phyloP scores from a whole-genome alignment of 2,113 vertebrate genomes.

The Mastomys natalensis region DNA sequence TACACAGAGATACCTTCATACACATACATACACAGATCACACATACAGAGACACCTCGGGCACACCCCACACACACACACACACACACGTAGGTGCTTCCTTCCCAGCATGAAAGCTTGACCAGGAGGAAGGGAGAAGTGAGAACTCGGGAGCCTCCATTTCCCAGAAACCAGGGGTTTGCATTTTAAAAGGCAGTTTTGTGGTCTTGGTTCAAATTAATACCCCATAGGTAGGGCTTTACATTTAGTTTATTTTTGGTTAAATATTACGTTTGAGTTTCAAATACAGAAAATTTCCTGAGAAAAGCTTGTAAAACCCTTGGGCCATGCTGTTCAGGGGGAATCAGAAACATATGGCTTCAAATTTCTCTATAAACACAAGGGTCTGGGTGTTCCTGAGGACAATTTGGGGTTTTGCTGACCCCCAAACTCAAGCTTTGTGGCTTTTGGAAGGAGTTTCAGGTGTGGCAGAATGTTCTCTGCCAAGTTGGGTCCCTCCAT shows the following conservation, averaged over 20 bases:
- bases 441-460: conserved; percentile 54
- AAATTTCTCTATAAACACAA: conserved; percentile 58
- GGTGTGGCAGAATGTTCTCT: background rate
- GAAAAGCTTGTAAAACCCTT: conserved; percentile 77
- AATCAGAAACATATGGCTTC: conserved; percentile 77
- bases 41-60: background rate
- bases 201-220: conserved; percentile 66
- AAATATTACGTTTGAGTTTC: conserved; percentile 66
- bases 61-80: background rate
- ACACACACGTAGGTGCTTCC: conserved; percentile 24
- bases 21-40: background rate
- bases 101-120: background rate
- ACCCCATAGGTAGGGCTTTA: conserved; percentile 62
- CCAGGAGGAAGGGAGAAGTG: background rate
- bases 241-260: conserved; percentile 71
- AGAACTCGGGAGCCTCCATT: rapidly evolving
- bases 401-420: conserved; percentile 48
- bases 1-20: too few species aligned
- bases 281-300: conserved; percentile 70
- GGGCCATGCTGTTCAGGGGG: background rate
- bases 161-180: conserved; percentile 46
- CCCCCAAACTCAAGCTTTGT: conserved; percentile 40
- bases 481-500: background rate
- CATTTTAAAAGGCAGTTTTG: conserved; percentile 69
- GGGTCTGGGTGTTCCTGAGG: conserved; percentile 29